Conservation (phyloP, 1,140 invertebrate species). For the Panulirus ornatus region DNA sequence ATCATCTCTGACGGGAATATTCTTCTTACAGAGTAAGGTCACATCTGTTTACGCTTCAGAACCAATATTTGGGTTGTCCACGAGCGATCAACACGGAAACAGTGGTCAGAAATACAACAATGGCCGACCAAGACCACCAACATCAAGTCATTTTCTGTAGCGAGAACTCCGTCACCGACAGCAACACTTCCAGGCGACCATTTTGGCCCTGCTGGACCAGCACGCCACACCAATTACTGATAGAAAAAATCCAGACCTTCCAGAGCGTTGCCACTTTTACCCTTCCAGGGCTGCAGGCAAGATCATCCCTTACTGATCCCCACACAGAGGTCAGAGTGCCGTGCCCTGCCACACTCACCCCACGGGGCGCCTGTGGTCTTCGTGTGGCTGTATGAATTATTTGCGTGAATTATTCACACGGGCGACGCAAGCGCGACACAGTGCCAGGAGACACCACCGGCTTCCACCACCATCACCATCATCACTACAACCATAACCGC, state of each 20-base stretch:
- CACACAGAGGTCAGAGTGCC: not conserved
- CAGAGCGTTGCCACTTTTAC: slow-evolving; percentile 16
- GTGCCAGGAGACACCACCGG: not conserved
- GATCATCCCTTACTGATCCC: not conserved
- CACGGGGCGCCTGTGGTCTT: not conserved
- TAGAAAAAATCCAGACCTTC: slow-evolving; percentile 9
- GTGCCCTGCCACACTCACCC: not conserved
- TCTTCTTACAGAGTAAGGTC: too few species aligned
- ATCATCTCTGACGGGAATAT: too few species aligned
- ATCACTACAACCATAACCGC: not conserved
- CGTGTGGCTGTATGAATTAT: slow-evolving; percentile 43
- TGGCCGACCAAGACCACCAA: too few species aligned
- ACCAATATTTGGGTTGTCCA: too few species aligned
- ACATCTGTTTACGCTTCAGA: too few species aligned
- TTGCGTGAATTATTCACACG: slow-evolving; percentile 41
- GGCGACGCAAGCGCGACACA: slow-evolving; percentile 8
- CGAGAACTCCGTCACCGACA: not conserved
- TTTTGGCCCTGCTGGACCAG: not conserved
- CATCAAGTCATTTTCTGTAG: not conserved
- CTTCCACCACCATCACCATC: not conserved
- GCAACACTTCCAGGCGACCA: not conserved
- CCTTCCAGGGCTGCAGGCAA: not conserved
- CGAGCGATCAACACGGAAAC: too few species aligned
- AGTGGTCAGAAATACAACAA: too few species aligned
- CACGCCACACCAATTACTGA: not conserved